Percentiles rank a stretch among this genome's conserved stretches.
These are phyloP conservation scores for Equus quagga DNA, from an alignment of 2,113 vertebrate genomes.

Conservation along the genomic window DNA sequence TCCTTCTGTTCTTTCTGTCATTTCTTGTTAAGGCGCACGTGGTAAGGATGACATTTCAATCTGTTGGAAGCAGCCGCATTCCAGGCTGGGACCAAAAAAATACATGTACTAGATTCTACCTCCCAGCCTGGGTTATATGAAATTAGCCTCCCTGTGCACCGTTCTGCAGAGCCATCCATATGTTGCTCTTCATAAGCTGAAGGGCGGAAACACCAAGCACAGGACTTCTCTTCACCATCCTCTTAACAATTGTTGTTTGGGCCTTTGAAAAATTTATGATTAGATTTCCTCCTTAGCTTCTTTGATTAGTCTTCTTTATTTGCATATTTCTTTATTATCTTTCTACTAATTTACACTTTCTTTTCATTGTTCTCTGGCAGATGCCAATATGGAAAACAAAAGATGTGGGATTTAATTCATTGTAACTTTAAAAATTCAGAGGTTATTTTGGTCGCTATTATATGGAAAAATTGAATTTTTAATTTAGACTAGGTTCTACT, in stretches of 20 bases:
- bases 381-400: neutral
- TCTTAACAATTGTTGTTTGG: neutral
- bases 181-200: neutral
- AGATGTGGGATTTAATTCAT: neutral
- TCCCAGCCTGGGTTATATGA: neutral
- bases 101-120: fast-evolving
- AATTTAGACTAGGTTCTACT: neutral
- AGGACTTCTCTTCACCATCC: neutral
- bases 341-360: neutral
- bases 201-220: neutral
- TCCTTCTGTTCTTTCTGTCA: neutral
- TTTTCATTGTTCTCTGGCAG: neutral
- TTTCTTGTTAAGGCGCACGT: neutral
- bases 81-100: neutral
- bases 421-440: neutral
- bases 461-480: neutral
- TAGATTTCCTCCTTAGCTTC: neutral
- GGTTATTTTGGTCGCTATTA: neutral
- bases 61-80: neutral
- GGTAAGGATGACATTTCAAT: neutral
- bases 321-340: neutral
- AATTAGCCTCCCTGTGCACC: neutral
- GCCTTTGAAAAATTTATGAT: neutral
- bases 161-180: neutral
- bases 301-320: neutral